Evolutionary conservation across 2,113 vertebrate species (phyloP).

Genomic region (Elachura formosa): DNA sequence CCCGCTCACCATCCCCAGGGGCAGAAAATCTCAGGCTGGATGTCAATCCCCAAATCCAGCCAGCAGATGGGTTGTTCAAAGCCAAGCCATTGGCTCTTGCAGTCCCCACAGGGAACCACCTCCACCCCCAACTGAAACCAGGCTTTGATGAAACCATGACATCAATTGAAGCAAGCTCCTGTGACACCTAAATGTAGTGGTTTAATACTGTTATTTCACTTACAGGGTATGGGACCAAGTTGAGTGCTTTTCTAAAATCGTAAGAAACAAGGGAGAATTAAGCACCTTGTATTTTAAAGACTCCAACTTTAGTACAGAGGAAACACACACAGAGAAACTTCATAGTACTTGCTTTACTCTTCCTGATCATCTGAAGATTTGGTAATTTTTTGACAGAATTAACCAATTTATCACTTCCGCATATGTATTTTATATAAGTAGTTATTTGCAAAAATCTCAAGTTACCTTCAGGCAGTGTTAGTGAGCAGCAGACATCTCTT

Average conservation of each 20-base stretch:
- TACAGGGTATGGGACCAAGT: background rate
- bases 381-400: background rate
- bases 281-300: background rate
- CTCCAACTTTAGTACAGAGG: fast-evolving
- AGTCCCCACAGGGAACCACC: too few species aligned
- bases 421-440: background rate
- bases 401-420: background rate
- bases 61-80: too few species aligned
- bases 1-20: too few species aligned
- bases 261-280: background rate
- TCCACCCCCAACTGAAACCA: too few species aligned
- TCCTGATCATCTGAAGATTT: background rate
- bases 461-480: background rate
- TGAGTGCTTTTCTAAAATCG: background rate
- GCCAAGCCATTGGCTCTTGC: too few species aligned
- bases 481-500: background rate
- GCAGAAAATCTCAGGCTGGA: too few species aligned
- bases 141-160: too few species aligned
- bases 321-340: background rate
- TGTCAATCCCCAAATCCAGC: too few species aligned
- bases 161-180: background rate
- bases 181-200: background rate
- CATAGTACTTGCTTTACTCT: background rate
- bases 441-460: background rate
- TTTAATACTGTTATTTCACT: background rate